Evolutionary conservation across 2,888 invertebrate species (phyloP).

Genomic region (Patella ulyssiponensis): DNA sequence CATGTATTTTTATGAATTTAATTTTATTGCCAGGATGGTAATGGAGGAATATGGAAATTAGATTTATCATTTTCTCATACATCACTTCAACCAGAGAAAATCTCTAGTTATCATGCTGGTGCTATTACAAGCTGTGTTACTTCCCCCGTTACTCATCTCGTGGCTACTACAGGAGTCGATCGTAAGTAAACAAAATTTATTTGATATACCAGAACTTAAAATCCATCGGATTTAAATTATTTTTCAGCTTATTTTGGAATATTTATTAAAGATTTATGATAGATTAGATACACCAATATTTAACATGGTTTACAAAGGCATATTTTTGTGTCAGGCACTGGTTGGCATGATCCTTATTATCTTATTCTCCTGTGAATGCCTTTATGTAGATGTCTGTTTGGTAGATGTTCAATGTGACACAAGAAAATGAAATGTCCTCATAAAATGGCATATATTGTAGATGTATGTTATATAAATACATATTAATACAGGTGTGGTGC

Average conservation of each 20-base stretch:
- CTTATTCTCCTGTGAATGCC: too few species aligned
- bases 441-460: too few species aligned
- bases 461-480: too few species aligned
- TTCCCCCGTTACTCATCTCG: slow-evolving; percentile 80
- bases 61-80: slow-evolving; percentile 78
- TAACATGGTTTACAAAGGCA: not conserved
- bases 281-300: too few species aligned
- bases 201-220: not conserved
- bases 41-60: slow-evolving; percentile 85
- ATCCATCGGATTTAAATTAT: not conserved
- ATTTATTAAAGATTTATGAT: too few species aligned
- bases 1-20: not conserved
- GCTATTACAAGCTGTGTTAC: slow-evolving; percentile 80
- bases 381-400: too few species aligned
- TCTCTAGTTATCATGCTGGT: slow-evolving; percentile 85
- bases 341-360: not conserved
- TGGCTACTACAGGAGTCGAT: slow-evolving; percentile 82
- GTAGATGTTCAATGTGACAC: too few species aligned
- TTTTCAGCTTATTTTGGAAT: not conserved
- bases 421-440: too few species aligned
- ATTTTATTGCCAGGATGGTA: slow-evolving; percentile 80
- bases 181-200: slow-evolving; percentile 74
- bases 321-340: not conserved
- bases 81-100: slow-evolving; percentile 73
- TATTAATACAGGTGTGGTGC: too few species aligned